phyloP scores from a whole-genome alignment of 2,888 invertebrate species.

The Trichopria drosophilae region DNA sequence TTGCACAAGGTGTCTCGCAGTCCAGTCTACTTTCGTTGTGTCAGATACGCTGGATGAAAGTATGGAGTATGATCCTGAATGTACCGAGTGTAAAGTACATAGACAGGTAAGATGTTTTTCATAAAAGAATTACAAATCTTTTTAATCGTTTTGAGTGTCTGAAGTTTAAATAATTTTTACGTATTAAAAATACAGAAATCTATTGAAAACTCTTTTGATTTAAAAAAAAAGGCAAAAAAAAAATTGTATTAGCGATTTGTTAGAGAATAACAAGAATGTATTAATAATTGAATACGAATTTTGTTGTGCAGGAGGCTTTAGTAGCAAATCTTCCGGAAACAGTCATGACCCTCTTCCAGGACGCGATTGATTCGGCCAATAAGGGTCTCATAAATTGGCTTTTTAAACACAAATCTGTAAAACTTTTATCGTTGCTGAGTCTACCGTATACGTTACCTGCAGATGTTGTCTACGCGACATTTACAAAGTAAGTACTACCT shows the following conservation, averaged over 20 bases:
- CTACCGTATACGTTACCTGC: slow-evolving; percentile 87
- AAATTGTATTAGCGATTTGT: too few species aligned
- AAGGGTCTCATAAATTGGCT: slow-evolving; percentile 89
- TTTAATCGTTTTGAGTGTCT: too few species aligned
- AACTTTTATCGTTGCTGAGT: slow-evolving; percentile 76
- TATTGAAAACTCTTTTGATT: too few species aligned
- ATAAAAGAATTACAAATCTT: too few species aligned
- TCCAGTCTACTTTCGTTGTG: slow-evolving; percentile 81
- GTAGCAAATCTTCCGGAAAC: slow-evolving; percentile 87
- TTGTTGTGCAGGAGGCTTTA: slow-evolving; percentile 72
- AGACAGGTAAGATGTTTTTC: slow-evolving; percentile 81
- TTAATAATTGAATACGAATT: too few species aligned
- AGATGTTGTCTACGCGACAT: slow-evolving; percentile 83
- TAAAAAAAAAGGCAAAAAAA: too few species aligned
- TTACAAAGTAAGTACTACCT: slow-evolving; percentile 75
- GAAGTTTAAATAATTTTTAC: slow-evolving; percentile 7
- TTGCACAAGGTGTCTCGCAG: slow-evolving; percentile 88
- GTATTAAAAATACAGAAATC: too few species aligned
- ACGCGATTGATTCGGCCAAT: slow-evolving; percentile 90
- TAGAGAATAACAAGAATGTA: too few species aligned
- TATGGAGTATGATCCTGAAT: slow-evolving; percentile 81
- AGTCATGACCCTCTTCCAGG: slow-evolving; percentile 87
- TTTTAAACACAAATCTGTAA: slow-evolving; percentile 80
- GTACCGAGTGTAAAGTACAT: slow-evolving; percentile 84
- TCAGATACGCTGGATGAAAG: slow-evolving; percentile 74